Conservation (phyloP, 2,888 invertebrate genomes). For the Phlogophora meticulosa region DNA sequence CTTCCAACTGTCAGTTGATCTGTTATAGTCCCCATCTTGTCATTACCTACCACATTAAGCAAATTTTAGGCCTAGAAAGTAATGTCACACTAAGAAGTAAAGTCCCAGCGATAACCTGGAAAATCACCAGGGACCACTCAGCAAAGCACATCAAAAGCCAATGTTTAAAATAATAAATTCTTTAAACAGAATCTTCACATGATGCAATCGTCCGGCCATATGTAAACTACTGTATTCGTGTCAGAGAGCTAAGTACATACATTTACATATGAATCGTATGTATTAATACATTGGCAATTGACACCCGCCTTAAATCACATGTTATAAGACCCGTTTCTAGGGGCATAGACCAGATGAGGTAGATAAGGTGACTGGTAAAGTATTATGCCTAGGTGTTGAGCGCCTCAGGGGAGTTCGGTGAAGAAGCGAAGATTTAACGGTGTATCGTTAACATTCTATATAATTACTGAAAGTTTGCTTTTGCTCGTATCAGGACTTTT, state of each 20-base stretch:
- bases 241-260: slow-evolving; percentile 64
- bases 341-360: slow-evolving; percentile 35
- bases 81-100: too few species aligned
- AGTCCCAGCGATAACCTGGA: too few species aligned
- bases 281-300: slow-evolving; percentile 72
- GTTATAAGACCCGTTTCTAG: slow-evolving; percentile 64
- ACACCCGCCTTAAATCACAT: slow-evolving; percentile 70
- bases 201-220: slow-evolving; percentile 57
- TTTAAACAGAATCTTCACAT: slow-evolving; percentile 39
- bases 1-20: too few species aligned
- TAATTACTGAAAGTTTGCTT: too few species aligned
- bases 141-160: slow-evolving; percentile 10
- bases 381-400: slow-evolving; percentile 11
- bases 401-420: background rate
- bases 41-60: too few species aligned
- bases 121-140: background rate
- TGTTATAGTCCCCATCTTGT: too few species aligned
- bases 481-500: too few species aligned
- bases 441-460: too few species aligned
- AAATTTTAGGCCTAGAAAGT: too few species aligned
- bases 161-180: slow-evolving; percentile 27
- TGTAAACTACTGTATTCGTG: slow-evolving; percentile 67
- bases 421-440: background rate
- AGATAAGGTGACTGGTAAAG: background rate
- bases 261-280: slow-evolving; percentile 73